These are phyloP conservation scores for Oreotragus oreotragus DNA, from an alignment of 2,113 vertebrate species.

Conservation along the genomic window DNA sequence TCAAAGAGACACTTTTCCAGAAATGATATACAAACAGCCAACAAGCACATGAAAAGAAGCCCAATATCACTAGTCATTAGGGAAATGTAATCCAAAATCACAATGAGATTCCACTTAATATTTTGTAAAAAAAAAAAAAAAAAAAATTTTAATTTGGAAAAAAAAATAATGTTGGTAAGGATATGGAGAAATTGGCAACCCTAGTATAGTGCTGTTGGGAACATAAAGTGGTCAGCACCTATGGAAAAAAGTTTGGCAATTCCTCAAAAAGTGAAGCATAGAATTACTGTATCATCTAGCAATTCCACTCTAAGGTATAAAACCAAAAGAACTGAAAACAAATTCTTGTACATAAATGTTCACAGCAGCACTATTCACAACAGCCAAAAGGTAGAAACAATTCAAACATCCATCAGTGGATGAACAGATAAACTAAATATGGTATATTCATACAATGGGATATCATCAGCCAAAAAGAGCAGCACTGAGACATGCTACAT, in stretches of 20 bases:
- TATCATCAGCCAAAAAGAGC: not conserved
- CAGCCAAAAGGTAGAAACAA: not conserved
- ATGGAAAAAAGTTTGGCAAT: not conserved
- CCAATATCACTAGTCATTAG: not conserved
- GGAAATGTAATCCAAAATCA: not conserved
- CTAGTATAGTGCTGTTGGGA: not conserved
- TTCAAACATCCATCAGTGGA: not conserved
- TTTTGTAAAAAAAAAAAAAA: not conserved
- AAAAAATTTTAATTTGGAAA: not conserved
- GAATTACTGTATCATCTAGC: not conserved
- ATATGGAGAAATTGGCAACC: not conserved
- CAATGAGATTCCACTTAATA: not conserved
- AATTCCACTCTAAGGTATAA: not conserved
- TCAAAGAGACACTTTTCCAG: not conserved
- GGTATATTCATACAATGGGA: not conserved
- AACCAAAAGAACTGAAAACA: not conserved
- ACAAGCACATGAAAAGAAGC: not conserved
- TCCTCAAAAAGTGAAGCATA: not conserved
- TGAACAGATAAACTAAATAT: not conserved
- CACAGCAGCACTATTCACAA: not conserved
- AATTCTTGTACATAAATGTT: not conserved
- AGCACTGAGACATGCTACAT: not conserved
- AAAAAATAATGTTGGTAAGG: not conserved
- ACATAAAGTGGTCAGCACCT: not conserved
- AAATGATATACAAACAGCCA: not conserved